Conservation (phyloP, 2,888 invertebrate species). For the Tetropium fuscum region DNA sequence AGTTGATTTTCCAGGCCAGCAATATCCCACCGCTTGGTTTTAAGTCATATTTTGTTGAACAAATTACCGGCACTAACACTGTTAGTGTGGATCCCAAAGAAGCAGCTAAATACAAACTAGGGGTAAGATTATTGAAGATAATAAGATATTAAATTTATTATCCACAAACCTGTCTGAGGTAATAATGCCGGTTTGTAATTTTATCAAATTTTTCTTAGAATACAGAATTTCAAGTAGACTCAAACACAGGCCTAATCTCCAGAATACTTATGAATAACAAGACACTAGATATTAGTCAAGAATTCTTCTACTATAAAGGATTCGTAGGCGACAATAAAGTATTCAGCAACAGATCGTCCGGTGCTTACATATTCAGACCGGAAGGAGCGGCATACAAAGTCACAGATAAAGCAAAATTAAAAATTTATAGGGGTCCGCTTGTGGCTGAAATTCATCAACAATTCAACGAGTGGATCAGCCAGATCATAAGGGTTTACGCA, state of each 20-base stretch:
- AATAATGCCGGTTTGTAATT: conserved; percentile 68
- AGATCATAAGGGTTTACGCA: conserved; percentile 75
- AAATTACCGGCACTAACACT: conserved; percentile 42
- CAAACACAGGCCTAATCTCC: conserved; percentile 69
- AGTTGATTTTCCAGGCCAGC: conserved; percentile 79
- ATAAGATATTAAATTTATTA: conserved; percentile 54
- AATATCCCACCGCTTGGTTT: conserved; percentile 77
- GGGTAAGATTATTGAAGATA: conserved; percentile 71
- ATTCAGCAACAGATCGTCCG: conserved; percentile 71
- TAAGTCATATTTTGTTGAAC: conserved; percentile 71
- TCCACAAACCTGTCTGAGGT: conserved; percentile 63
- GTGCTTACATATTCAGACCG: conserved; percentile 21
- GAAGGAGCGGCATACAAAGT: conserved; percentile 26
- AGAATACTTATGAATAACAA: conserved; percentile 66
- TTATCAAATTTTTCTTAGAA: conserved; percentile 29
- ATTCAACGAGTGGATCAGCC: conserved; percentile 76
- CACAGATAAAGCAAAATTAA: conserved; percentile 48
- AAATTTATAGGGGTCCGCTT: conserved; percentile 61
- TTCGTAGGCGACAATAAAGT: conserved; percentile 75
- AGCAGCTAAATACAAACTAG: conserved; percentile 14
- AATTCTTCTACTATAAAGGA: conserved; percentile 81
- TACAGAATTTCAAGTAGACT: conserved; percentile 60
- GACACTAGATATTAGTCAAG: conserved; percentile 68
- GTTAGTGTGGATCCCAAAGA: conserved; percentile 44
- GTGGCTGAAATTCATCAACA: conserved; percentile 73